Percentiles rank a stretch among this genome's conserved stretches.
phyloP scores from a whole-genome alignment of 2,797 vertebrate genomes.

The Thripadectes ignobilis region DNA sequence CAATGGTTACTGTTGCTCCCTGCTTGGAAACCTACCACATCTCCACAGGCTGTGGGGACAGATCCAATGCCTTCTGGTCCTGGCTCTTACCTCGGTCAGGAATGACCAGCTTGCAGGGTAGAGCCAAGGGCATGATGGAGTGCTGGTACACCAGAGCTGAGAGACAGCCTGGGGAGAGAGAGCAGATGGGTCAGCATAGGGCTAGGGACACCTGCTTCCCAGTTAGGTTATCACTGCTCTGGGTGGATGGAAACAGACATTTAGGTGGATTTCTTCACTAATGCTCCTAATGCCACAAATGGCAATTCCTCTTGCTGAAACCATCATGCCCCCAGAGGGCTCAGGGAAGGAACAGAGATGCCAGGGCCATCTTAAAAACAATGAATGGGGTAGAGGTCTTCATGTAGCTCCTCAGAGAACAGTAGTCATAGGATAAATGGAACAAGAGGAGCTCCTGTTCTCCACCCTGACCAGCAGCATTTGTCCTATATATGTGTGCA shows the following conservation, averaged over 20 bases:
- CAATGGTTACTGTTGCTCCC: background rate
- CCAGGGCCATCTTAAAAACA: background rate
- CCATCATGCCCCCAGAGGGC: background rate
- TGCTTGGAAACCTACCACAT: background rate
- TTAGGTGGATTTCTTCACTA: background rate
- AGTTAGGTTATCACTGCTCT: background rate
- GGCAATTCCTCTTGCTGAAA: background rate
- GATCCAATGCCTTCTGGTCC: background rate
- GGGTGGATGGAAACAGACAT: background rate
- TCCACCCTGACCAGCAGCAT: background rate
- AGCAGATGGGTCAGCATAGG: background rate
- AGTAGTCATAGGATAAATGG: background rate
- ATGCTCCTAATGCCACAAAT: background rate
- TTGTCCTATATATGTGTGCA: background rate
- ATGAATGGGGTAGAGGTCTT: background rate
- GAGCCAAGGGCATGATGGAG: conserved; percentile 94
- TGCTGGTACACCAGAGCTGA: conserved; percentile 98
- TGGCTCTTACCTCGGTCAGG: conserved; percentile 88
- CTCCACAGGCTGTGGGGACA: rapidly evolving
- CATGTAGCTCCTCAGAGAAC: rapidly evolving
- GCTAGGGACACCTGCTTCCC: background rate
- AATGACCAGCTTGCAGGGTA: conserved; percentile 96
- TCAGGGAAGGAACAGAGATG: background rate
- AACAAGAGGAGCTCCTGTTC: background rate
- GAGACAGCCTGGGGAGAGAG: conserved; percentile 84